Conservation (phyloP, 2,888 invertebrate species). For the Drosophila stalkeri region DNA sequence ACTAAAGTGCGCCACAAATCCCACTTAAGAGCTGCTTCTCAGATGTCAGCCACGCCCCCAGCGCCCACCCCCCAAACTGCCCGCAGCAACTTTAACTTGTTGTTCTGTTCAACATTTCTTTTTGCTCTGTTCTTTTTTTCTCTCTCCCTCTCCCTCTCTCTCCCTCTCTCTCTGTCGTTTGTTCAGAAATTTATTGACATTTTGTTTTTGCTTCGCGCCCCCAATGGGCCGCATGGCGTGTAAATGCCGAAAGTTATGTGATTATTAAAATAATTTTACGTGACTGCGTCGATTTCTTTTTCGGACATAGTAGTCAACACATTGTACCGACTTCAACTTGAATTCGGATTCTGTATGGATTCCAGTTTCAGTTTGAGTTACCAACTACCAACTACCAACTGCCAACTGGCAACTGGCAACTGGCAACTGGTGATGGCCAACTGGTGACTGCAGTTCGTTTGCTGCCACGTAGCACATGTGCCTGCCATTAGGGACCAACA, state of each 20-base stretch:
- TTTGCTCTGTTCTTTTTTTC: not conserved
- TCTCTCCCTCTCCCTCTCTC: too few relatives aligned
- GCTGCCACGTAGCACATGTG: constrained; percentile 76
- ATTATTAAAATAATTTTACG: constrained; percentile 80
- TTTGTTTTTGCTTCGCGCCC: constrained; percentile 57
- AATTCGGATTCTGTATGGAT: constrained; percentile 26
- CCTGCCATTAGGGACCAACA: constrained; percentile 74
- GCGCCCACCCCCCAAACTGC: not conserved
- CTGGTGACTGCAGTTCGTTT: constrained; percentile 70
- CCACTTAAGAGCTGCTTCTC: constrained; percentile 72
- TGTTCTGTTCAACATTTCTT: constrained; percentile 37
- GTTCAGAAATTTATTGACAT: constrained; percentile 70
- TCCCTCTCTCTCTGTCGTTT: not conserved
- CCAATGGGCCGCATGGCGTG: constrained; percentile 71
- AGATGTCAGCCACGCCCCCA: constrained; percentile 23
- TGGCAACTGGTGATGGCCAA: constrained; percentile 40
- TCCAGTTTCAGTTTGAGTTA: constrained; percentile 30
- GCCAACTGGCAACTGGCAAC: not conserved
- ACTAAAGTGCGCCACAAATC: constrained; percentile 79
- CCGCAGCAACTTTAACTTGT: constrained; percentile 31
- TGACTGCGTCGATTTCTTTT: constrained; percentile 79
- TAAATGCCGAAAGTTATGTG: constrained; percentile 81
- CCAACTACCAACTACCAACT: constrained; percentile 17
- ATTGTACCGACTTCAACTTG: constrained; percentile 22
- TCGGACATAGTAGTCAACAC: constrained; percentile 60